A percentile compares a stretch with the other conserved stretches of the same genome.
Evolutionary conservation across 2,113 vertebrate species (phyloP).

Genomic region (Philantomba maxwellii): DNA sequence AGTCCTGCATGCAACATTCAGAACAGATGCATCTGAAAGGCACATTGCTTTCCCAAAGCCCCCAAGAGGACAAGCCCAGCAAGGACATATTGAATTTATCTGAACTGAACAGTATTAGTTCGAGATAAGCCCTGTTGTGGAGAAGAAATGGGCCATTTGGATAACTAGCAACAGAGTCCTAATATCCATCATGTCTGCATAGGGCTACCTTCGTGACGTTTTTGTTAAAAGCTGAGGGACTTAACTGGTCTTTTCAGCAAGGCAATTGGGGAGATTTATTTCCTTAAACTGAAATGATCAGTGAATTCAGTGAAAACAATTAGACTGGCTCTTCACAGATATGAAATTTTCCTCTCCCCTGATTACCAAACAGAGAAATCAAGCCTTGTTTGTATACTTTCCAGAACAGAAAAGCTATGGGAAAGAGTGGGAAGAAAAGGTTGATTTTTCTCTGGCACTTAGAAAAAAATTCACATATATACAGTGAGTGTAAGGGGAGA

Average conservation of each 20-base stretch:
- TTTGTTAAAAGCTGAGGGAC: background rate
- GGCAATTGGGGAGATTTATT: background rate
- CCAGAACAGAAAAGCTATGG: background rate
- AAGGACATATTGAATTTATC: background rate
- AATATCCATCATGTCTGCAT: background rate
- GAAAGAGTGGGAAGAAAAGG: background rate
- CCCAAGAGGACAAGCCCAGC: background rate
- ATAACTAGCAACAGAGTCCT: background rate
- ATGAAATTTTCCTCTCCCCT: background rate
- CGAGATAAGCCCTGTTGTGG: background rate
- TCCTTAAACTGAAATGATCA: constrained; percentile 17
- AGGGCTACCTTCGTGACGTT: background rate
- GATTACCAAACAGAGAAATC: constrained; percentile 9
- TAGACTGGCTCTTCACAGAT: background rate
- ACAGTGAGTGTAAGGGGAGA: too few relatives aligned
- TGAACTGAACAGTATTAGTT: background rate
- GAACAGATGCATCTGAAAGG: background rate
- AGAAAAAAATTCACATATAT: background rate
- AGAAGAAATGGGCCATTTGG: background rate
- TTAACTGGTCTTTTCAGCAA: background rate
- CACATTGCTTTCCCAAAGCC: background rate
- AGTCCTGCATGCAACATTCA: background rate
- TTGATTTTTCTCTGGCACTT: background rate
- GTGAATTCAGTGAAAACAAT: background rate
- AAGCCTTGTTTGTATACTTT: constrained; percentile 5